Base-by-base conservation (phyloP, 2,113 vertebrate genomes). In the Chloroceryle aenea region DNA sequence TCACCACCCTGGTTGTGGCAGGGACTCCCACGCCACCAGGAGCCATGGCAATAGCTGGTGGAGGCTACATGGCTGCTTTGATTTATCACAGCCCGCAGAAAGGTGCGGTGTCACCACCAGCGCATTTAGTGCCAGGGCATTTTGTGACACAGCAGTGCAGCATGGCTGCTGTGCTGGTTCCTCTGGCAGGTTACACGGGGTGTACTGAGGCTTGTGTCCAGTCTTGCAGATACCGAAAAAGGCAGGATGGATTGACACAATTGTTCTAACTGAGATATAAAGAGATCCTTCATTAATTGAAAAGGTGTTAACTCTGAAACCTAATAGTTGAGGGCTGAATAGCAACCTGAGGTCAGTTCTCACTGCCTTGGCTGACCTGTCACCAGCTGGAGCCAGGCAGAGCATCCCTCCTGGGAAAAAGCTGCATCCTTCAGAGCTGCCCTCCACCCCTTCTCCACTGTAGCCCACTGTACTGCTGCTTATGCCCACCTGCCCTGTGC, bases 1-100 rank as follows among this genome's bases (percentile, higher is more conserved):
- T 40, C n/a, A 14, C 56, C 5, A 1, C 30, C n/a, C 36, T 3
- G 0, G n/a, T 25, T 3, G 1, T 2, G 7, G 10, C 6, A 1
- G 27, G 66, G 36, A n/a, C 5, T 2, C 18, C 20, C 7, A 1
- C 13, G 7, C 12, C 27, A 9, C 20, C 1, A 0, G 42, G n/a
- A 87, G 20, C n/a, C 74, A 8, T 0, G 0, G 61, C 2, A 11
- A 22, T 3, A 75, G 61, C 19, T 3, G 1, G n/a, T 1, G 14
- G n/a, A 68, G 53, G 23, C 58, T 52, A 14, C 12, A 0, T 3
- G 1, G 34, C 50, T 66, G 67, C 48, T 63, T 48, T 56, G 74
- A 11, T 34, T 45, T 25, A 30, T 8, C 17, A 63, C n/a, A 42
- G 74, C 36, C 5, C 5, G 26, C 29, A 63, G 64, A 63, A 76